Evolutionary conservation across 2,888 invertebrate species (phyloP).

Genomic region (Neoaliturus tenellus): DNA sequence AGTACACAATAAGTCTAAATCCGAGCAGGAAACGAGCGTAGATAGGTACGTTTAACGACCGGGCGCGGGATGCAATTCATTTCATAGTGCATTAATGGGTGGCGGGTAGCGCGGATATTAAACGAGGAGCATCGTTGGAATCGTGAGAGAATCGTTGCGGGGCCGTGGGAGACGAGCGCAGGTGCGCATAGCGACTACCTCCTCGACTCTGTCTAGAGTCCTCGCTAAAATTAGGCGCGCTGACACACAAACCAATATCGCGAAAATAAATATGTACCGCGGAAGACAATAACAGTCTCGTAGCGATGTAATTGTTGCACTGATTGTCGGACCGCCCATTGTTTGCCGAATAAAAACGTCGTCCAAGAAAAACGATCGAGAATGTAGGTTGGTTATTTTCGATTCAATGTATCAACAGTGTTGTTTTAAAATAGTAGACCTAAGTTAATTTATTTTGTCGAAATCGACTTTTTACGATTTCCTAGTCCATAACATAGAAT

Average conservation of each 20-base stretch:
- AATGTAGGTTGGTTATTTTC: slow-evolving; percentile 22
- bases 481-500: too few relatives aligned
- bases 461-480: too few relatives aligned
- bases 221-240: slow-evolving; percentile 26
- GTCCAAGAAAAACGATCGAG: slow-evolving; percentile 10
- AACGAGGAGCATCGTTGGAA: slow-evolving; percentile 28
- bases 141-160: slow-evolving; percentile 7
- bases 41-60: slow-evolving; percentile 11
- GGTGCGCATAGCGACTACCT: neutral
- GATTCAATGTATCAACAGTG: neutral
- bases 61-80: slow-evolving; percentile 38
- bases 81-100: slow-evolving; percentile 43
- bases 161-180: slow-evolving; percentile 35
- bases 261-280: neutral
- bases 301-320: neutral
- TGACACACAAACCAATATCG: slow-evolving; percentile 35
- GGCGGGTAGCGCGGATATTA: slow-evolving; percentile 16
- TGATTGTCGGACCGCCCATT: neutral
- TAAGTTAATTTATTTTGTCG: too few relatives aligned
- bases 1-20: too few relatives aligned
- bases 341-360: neutral
- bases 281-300: neutral
- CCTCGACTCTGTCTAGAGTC: neutral
- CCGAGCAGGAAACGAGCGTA: neutral
- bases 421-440: too few relatives aligned